Evolutionary conservation across 1,140 invertebrate species (phyloP).

Genomic region (Trichonephila clavipes): DNA sequence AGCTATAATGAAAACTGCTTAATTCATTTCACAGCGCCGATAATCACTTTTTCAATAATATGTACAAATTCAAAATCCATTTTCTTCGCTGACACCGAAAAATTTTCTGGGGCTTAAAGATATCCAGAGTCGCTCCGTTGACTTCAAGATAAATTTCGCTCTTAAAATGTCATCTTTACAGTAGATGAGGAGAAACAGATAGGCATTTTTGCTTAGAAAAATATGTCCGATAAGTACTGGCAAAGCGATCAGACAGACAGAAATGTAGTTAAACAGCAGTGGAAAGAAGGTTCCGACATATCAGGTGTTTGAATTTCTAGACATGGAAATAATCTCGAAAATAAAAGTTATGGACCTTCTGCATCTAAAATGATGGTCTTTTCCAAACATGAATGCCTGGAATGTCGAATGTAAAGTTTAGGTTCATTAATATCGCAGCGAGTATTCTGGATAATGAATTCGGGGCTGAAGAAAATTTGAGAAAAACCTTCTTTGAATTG

Average conservation of each 20-base stretch:
- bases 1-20: constrained; percentile 42
- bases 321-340: not conserved
- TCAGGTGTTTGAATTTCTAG: not conserved
- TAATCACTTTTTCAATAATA: constrained; percentile 42
- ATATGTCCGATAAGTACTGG: not conserved
- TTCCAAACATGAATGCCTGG: too few species aligned
- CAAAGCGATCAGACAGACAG: not conserved
- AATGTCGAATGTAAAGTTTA: too few species aligned
- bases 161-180: not conserved
- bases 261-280: not conserved
- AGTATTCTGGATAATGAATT: too few species aligned
- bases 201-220: not conserved
- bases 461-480: too few species aligned
- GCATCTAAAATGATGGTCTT: too few species aligned
- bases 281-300: not conserved
- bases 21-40: constrained; percentile 19
- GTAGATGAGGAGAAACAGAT: not conserved
- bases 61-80: constrained; percentile 46
- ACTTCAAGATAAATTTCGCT: not conserved
- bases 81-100: not conserved
- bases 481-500: too few species aligned
- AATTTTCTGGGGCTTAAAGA: not conserved
- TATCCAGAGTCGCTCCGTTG: not conserved
- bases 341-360: not conserved
- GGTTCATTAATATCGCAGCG: too few species aligned